Base-by-base conservation (phyloP, 2,113 vertebrate genomes). In the Eubucco bourcierii region DNA sequence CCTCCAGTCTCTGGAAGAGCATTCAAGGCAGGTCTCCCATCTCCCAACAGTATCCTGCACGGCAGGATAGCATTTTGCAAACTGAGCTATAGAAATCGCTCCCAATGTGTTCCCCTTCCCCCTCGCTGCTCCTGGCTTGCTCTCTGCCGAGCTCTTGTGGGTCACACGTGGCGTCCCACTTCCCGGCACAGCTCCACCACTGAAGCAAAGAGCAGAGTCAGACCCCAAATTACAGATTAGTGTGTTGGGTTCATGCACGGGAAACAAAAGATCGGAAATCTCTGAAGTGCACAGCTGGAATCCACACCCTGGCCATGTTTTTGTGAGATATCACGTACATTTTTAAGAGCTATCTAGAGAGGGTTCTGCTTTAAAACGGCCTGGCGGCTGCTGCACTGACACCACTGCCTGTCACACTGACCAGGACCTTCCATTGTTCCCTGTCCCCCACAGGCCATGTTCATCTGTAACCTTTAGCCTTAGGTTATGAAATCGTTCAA, bases 241-340 rank as follows among this genome's bases (percentile, higher is more conserved):
- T 93, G 92, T 0, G 67, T 76, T 79, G 88, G 94, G 94, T 94
- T 95, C 90, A 90, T 77, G 87, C 64, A 95, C 53, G 92, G 90
- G 96, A 96, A 96, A 94, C 94, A 95, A 88, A 96, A 92, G 94
- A 93, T 93, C 7, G 90, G 95, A 96, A 96, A 96, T 93, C 95
- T 96, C 96, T 94, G 92, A 96, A 95, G 95, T 90, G 86, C 90
- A 95, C 92, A 95, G 96, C 96, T 96, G 92, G 96, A 96, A 92
- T 94, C 96, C 92, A 93, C 89, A 92, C 85, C 88, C 87, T 18
- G 4, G 55, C 82, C 91, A 60, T 90, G 89, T 90, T 93, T 96
- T 89, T 71, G 81, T 95, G 87, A 93, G 94, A 89, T 96, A 95
- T 90, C 95, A 95, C 81, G 76, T 92, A 93, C 68, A 0, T 94